Evolutionary conservation across 1,140 invertebrate species (phyloP), one percentile per base, ranked within the genome.

Genomic region (Goniozus legneri): DNA sequence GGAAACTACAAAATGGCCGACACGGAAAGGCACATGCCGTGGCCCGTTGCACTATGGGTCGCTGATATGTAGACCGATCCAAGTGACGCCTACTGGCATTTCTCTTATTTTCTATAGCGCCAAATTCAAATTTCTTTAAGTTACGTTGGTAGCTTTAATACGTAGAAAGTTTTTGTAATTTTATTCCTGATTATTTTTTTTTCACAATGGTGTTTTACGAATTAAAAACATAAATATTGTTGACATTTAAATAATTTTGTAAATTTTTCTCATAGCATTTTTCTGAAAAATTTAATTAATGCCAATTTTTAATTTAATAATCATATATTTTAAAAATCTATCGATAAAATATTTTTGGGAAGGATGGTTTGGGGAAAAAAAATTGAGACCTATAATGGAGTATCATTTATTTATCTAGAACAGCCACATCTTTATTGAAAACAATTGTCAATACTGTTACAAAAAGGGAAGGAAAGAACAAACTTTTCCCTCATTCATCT

Each of bases 1-100:
- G 71, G 75, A 80, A 78, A 81, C 80, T 80, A 80, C 80, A 82
- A 83, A 82, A 83, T 83, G 81, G 82, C 80, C 79, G 80, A 80
- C 77, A 73, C 73, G 74, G 76, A 77, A 73, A 78, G 78, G 79
- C 79, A 82, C 80, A 83, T 82, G 80, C 81, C 79, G 81, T 74
- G 75, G 74, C 73, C 77, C 77, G 72, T 69, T 79, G 77, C 75
- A 80, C 79, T 79, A 69, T 78, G 74, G 75, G 73, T 58, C 59
- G 54, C 44, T 50, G 58, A 32, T 57, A 52, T 50, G 44, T 55
- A 39, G 44, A 35, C 40, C 47, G 42, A 41, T 22, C 32, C 13
- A 13, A 34, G 43, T 35, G 42, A 35, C 16, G 38, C 44, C 48
- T 54, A n/a, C 8, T 10, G 38, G 48, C n/a, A 34, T 20, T n/a